Conservation (phyloP, 2,113 vertebrate species). For the Steatornis caripensis region DNA sequence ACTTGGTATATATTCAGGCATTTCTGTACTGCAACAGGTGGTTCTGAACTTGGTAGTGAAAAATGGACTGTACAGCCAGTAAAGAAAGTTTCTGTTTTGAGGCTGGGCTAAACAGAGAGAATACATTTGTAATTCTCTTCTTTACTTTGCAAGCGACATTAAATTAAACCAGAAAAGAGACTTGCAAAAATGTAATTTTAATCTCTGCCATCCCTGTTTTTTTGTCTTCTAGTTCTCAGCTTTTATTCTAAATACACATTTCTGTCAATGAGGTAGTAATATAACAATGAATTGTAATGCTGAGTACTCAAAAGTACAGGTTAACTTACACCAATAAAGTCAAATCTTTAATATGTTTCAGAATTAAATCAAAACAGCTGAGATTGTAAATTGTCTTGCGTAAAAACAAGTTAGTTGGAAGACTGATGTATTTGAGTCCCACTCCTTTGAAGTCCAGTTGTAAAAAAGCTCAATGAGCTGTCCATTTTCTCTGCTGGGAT, state of each 20-base stretch:
- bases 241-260: background rate
- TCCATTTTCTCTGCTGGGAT: background rate
- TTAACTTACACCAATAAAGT: background rate
- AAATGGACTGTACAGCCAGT: background rate
- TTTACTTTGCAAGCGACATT: background rate
- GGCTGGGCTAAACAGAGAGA: background rate
- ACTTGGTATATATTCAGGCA: background rate
- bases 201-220: background rate
- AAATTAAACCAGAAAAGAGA: background rate
- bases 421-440: background rate
- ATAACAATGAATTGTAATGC: background rate
- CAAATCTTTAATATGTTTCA: background rate
- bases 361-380: background rate
- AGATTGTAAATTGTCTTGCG: background rate
- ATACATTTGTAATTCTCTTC: background rate
- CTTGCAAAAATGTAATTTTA: background rate
- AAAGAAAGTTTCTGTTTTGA: background rate
- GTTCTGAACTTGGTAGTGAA: slow-evolving; percentile 14
- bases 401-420: background rate
- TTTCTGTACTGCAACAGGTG: slow-evolving; percentile 32
- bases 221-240: background rate
- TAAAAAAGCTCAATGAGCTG: background rate
- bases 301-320: background rate
- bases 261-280: background rate
- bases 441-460: background rate